Evolutionary conservation across 2,797 vertebrate genomes (phyloP).

Genomic region (Cyprinella venusta): DNA sequence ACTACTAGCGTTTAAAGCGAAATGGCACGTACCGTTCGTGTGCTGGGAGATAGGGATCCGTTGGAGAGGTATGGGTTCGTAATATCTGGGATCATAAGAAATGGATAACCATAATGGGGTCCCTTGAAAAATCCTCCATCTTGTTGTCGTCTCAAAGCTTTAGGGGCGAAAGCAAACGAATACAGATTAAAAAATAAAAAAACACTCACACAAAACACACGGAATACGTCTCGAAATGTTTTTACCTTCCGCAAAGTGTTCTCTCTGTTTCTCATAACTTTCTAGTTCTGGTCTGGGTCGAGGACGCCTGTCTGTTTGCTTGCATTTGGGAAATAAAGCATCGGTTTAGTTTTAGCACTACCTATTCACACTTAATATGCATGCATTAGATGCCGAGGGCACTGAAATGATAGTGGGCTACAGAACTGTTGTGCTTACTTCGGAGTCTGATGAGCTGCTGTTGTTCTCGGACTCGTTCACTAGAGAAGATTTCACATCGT

Average conservation of each 20-base stretch:
- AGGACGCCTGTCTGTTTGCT: conserved; percentile 83
- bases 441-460: conserved; percentile 85
- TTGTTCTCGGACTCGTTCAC: conserved; percentile 91
- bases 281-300: conserved; percentile 71
- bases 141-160: conserved; percentile 83
- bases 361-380: background rate
- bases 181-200: background rate
- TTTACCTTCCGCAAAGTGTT: conserved; percentile 84
- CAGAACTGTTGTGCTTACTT: conserved; percentile 75
- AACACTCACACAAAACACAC: background rate
- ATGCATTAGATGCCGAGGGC: background rate
- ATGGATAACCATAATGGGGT: conserved; percentile 85
- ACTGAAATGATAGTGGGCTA: background rate
- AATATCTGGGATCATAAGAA: conserved; percentile 93
- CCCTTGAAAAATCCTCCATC: conserved; percentile 83
- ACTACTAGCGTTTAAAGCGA: background rate
- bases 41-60: conserved; percentile 82
- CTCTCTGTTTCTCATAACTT: conserved; percentile 81
- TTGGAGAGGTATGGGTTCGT: conserved; percentile 82
- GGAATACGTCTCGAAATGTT: background rate
- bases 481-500: conserved; percentile 91
- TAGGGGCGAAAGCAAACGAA: conserved; percentile 16
- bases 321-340: conserved; percentile 24
- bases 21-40: conserved; percentile 81
- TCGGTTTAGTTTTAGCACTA: conserved; percentile 4